phyloP scores from a whole-genome alignment of 2,113 vertebrate species.

The Carollia perspicillata region DNA sequence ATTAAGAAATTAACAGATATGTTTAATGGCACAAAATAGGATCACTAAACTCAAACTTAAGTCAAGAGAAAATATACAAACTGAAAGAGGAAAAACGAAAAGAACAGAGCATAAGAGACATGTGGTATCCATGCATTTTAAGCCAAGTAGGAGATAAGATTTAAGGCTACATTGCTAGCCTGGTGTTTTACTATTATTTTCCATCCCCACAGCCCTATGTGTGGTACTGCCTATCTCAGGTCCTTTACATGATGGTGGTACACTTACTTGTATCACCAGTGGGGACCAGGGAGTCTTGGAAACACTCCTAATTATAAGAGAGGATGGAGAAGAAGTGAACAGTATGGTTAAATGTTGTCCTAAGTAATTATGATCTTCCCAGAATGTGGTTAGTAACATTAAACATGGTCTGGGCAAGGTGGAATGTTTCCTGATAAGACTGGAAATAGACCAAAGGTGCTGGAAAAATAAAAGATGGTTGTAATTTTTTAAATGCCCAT shows the following conservation, averaged over 20 bases:
- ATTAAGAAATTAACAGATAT: not conserved
- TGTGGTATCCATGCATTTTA: not conserved
- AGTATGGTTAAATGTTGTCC: not conserved
- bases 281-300: not conserved
- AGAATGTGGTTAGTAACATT: not conserved
- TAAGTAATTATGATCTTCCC: not conserved
- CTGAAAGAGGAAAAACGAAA: not conserved
- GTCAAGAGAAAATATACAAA: not conserved
- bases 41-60: not conserved
- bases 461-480: conserved; percentile 13
- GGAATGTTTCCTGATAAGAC: not conserved
- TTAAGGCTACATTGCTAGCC: not conserved
- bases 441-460: conserved; percentile 5
- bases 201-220: not conserved
- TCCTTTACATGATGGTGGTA: not conserved
- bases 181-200: not conserved
- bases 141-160: not conserved
- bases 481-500: not conserved
- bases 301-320: not conserved
- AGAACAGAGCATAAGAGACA: not conserved
- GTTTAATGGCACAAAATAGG: not conserved
- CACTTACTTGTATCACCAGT: not conserved
- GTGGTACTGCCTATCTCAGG: not conserved
- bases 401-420: not conserved
- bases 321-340: not conserved